These are phyloP conservation scores for Tinea semifulvella DNA, from an alignment of 2,888 invertebrate genomes.

Conservation along the genomic window DNA sequence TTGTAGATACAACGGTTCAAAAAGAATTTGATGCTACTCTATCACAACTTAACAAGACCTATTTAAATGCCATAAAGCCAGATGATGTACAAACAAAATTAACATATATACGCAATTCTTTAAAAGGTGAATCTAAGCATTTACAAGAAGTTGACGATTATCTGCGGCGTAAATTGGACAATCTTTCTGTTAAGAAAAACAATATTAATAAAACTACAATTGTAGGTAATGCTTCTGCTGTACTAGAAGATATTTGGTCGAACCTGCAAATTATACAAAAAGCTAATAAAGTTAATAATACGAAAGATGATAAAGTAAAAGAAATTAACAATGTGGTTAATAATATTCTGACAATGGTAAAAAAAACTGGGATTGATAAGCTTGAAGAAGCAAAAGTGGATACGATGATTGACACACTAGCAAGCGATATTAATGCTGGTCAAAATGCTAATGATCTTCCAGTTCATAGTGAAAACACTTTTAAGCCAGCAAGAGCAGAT, in stretches of 20 bases:
- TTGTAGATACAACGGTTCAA: not conserved
- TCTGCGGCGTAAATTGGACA: constrained; percentile 33
- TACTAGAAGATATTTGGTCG: constrained; percentile 29
- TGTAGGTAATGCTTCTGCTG: constrained; percentile 20
- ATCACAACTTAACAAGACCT: constrained; percentile 22
- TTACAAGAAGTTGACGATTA: constrained; percentile 32
- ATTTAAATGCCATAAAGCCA: constrained; percentile 19
- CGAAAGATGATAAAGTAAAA: constrained; percentile 26
- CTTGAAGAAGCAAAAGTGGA: constrained; percentile 30
- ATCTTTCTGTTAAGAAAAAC: constrained; percentile 31
- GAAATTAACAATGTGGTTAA: constrained; percentile 33
- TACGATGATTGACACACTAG: constrained; percentile 27
- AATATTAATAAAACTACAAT: constrained; percentile 19
- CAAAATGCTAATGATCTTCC: not conserved
- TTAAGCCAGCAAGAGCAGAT: not conserved
- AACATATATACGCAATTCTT: constrained; percentile 24
- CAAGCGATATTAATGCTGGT: constrained; percentile 21
- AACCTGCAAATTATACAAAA: constrained; percentile 34
- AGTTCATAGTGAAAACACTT: not conserved
- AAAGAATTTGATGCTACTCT: constrained; percentile 23
- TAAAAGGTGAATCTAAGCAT: constrained; percentile 32
- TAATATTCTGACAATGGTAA: constrained; percentile 28
- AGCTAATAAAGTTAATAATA: constrained; percentile 28
- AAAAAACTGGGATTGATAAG: constrained; percentile 20
- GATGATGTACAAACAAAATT: constrained; percentile 24